phyloP scores from a whole-genome alignment of 2,797 vertebrate genomes.

The Momotus momota region DNA sequence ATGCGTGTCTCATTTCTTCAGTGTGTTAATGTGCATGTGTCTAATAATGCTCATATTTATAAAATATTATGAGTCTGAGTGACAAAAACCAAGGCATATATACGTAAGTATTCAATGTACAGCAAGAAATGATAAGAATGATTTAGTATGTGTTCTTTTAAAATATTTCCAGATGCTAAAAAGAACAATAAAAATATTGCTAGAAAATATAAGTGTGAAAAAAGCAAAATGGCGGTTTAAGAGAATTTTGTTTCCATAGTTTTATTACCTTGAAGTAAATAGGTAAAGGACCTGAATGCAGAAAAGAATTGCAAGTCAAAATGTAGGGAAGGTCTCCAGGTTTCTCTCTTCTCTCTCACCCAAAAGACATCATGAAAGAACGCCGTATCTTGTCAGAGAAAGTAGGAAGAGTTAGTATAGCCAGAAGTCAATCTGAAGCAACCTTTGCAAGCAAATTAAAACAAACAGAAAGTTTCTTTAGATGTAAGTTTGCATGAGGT shows the following conservation, averaged over 20 bases:
- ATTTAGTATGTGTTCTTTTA: background rate
- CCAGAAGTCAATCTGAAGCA: background rate
- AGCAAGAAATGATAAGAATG: background rate
- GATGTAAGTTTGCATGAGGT: background rate
- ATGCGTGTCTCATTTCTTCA: background rate
- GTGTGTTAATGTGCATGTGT: background rate
- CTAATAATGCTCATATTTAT: background rate
- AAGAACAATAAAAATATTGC: background rate
- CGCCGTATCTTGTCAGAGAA: constrained; percentile 3
- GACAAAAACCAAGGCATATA: background rate
- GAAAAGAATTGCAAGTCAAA: background rate
- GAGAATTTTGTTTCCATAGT: background rate
- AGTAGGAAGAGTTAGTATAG: constrained; percentile 2
- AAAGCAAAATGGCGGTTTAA: background rate
- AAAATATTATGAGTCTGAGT: background rate
- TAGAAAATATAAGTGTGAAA: background rate
- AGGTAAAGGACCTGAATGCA: background rate
- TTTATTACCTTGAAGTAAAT: background rate
- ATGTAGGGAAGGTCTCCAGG: background rate
- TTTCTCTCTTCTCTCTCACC: background rate
- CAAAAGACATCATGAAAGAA: background rate
- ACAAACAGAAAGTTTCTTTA: constrained; percentile 1
- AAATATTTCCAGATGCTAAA: background rate
- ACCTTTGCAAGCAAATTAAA: background rate
- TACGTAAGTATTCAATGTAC: background rate